phyloP scores from a whole-genome alignment of 2,113 vertebrate genomes.

The Antigone vipio region DNA sequence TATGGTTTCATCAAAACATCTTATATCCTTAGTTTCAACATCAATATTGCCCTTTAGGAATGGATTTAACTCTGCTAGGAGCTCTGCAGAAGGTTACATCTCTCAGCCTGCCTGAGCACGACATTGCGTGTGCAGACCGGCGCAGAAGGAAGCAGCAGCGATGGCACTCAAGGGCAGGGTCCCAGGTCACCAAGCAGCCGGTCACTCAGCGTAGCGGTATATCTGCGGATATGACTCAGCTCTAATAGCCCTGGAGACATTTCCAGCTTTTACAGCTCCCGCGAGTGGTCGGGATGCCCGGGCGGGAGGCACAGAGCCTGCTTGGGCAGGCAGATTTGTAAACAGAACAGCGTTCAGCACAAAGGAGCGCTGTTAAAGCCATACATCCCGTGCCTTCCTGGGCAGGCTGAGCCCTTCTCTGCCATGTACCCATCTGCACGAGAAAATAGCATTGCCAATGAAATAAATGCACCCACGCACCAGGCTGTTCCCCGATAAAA shows the following conservation, averaged over 20 bases:
- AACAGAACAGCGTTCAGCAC: background rate
- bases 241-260: background rate
- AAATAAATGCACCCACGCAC: background rate
- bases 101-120: background rate
- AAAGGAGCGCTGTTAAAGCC: background rate
- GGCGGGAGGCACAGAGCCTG: background rate
- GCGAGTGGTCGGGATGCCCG: background rate
- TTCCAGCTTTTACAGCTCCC: background rate
- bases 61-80: background rate
- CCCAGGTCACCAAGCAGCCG: background rate
- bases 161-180: background rate
- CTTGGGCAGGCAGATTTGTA: fast-evolving
- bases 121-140: background rate
- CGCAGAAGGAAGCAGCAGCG: background rate
- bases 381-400: background rate
- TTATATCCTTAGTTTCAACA: background rate
- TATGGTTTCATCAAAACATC: background rate
- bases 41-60: background rate
- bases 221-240: background rate
- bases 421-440: background rate
- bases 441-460: background rate
- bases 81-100: background rate
- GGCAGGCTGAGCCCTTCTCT: background rate
- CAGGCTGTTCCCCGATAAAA: background rate
- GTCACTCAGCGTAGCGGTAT: background rate